A percentile compares a stretch with the other conserved stretches of the same genome.
phyloP scores from a whole-genome alignment of 2,113 vertebrate species.

The Acanthochromis polyacanthus region DNA sequence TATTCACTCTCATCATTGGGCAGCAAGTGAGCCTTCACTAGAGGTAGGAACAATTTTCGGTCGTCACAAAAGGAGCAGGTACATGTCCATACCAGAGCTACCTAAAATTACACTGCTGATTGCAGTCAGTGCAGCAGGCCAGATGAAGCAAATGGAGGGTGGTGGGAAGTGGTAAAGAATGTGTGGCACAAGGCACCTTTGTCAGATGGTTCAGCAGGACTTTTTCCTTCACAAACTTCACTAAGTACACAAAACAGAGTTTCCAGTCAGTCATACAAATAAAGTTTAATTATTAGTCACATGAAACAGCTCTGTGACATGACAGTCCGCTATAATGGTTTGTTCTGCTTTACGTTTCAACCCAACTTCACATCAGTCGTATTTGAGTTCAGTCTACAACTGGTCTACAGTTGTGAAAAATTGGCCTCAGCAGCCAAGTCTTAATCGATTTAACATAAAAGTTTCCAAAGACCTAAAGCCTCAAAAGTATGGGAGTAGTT shows the following conservation, averaged over 20 bases:
- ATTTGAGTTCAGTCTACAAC: too few relatives aligned
- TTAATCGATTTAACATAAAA: too few relatives aligned
- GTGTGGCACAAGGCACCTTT: slow-evolving; percentile 2
- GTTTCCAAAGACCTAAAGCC: too few relatives aligned
- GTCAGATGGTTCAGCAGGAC: background rate
- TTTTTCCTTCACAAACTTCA: slow-evolving; percentile 2
- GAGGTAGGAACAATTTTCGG: slow-evolving; percentile 36
- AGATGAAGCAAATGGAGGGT: slow-evolving; percentile 44
- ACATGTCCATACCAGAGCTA: slow-evolving; percentile 33
- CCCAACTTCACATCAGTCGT: too few relatives aligned
- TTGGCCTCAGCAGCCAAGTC: too few relatives aligned
- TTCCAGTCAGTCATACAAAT: slow-evolving; percentile 3
- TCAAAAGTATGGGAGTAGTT: too few relatives aligned
- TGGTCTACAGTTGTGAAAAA: too few relatives aligned
- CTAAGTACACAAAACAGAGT: slow-evolving; percentile 21
- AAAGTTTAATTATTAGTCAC: background rate
- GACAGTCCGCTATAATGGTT: background rate
- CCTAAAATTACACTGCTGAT: slow-evolving; percentile 51
- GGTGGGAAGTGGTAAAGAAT: slow-evolving; percentile 7
- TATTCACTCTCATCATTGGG: slow-evolving; percentile 40
- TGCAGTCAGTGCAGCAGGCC: slow-evolving; percentile 34
- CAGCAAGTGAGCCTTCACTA: slow-evolving; percentile 39
- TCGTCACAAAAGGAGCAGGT: slow-evolving; percentile 37
- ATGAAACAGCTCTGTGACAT: background rate
- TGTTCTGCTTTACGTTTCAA: background rate